A percentile compares a stretch with the other conserved stretches of the same genome.
These are phyloP conservation scores for Pocillopora damicornis DNA, from an alignment of 64 coral and sea anemone genomes.

Conservation along the genomic window DNA sequence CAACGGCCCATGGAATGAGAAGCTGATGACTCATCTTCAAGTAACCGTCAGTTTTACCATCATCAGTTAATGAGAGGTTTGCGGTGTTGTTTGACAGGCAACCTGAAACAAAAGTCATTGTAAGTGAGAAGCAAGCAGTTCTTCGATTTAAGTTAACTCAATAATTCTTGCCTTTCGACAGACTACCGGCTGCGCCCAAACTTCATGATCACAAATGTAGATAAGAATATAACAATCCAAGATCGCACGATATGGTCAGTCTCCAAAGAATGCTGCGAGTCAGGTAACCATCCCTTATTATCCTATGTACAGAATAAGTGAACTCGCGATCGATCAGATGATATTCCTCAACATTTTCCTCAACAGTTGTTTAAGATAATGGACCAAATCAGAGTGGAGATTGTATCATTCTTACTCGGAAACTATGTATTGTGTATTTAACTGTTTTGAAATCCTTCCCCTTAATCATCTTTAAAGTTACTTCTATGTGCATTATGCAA, in stretches of 20 bases:
- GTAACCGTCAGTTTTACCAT: neutral
- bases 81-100: neutral
- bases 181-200: neutral
- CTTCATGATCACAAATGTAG: neutral
- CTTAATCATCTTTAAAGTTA: neutral
- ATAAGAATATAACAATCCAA: too few species aligned
- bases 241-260: too few species aligned
- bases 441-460: neutral
- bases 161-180: neutral
- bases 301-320: neutral
- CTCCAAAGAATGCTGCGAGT: too few species aligned
- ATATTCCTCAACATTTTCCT: neutral
- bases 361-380: neutral
- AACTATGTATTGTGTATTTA: neutral
- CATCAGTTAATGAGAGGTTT: neutral
- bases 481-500: too few species aligned
- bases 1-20: constrained; percentile 30
- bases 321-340: neutral
- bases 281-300: too few species aligned
- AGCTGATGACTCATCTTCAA: neutral
- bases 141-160: neutral
- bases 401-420: neutral
- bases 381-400: neutral
- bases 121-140: neutral
- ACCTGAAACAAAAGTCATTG: constrained; percentile 2